phyloP scores from a whole-genome alignment of 2,113 vertebrate genomes.

The Isichthys henryi region DNA sequence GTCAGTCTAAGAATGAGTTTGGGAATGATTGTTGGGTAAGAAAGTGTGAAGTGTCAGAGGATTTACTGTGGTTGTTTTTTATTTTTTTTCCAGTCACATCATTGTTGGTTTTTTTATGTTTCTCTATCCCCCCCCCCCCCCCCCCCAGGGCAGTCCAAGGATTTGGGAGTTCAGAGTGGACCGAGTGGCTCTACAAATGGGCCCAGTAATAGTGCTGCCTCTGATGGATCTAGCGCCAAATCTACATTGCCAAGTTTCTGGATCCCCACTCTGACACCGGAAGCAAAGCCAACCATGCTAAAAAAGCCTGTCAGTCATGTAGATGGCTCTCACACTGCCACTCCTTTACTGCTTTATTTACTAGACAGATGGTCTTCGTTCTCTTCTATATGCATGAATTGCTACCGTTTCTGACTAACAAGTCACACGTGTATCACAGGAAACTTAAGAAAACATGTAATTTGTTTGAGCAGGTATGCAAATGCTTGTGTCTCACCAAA shows the following conservation, averaged over 20 bases:
- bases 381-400: not conserved
- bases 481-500: not conserved
- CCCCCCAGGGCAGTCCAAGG: constrained; percentile 38
- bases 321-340: not conserved
- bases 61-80: not conserved
- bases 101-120: not conserved
- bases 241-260: constrained; percentile 78
- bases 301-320: constrained; percentile 73
- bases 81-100: not conserved
- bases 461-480: not conserved
- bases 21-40: not conserved
- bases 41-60: not conserved
- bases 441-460: not conserved
- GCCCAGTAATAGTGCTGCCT: constrained; percentile 26
- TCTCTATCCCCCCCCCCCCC: not conserved
- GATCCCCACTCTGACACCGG: constrained; percentile 79
- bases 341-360: not conserved
- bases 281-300: constrained; percentile 71
- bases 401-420: not conserved
- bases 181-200: constrained; percentile 15
- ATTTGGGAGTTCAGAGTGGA: constrained; percentile 1
- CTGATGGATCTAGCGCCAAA: constrained; percentile 35
- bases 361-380: not conserved
- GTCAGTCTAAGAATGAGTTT: not conserved
- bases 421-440: not conserved